Evolutionary conservation across 2,888 invertebrate species (phyloP), one percentile per base, ranked within the genome.

Genomic region (Alentia gelatinosa): DNA sequence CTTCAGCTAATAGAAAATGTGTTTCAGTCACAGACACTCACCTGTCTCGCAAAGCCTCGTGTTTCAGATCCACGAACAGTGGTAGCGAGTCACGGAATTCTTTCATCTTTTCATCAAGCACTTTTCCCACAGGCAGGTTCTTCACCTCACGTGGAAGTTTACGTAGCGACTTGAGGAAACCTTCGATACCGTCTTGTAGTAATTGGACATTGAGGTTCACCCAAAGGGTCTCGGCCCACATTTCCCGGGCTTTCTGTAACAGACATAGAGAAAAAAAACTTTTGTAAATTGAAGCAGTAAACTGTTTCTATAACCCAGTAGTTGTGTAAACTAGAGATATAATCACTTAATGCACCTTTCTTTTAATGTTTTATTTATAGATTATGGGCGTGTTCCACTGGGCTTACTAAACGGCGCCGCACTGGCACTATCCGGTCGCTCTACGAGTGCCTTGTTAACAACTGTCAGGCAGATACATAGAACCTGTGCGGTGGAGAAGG

Each of bases 191-290:
- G 91, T 98, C 98, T 12, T 98, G 96, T 68, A 99, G 96, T 0
- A 97, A 97, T 94, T 98, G 98, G 0, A 98, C 98, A 96, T 98
- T 98, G 88, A 99, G 96, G 96, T 99, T 97, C 9, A 97, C 97
- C 99, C 99, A 99, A 19, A 98, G 96, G 0, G 98, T 98, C 96
- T 97, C 98, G 0, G 98, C 97, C 98, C 98, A 98, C 5, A 97
- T 94, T 93, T 98, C 98, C 74, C 98, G 97, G 0, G 98, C 97
- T 92, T 97, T 97, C 96, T 96, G 93, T 1, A 94, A 91, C 19
- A 33, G 83, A 12, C 23, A 42, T 30, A 79, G 7, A 12, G 9
- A 47, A 12, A 47, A 19, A 9, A 9, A 86, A 26, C n/a, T 30
- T 47, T 47, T 12, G 47, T 19, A 12, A 12, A 47, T 47, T 47